These are phyloP conservation scores for Amazona vittata DNA, from an alignment of 2,113 vertebrate species.

Conservation along the genomic window DNA sequence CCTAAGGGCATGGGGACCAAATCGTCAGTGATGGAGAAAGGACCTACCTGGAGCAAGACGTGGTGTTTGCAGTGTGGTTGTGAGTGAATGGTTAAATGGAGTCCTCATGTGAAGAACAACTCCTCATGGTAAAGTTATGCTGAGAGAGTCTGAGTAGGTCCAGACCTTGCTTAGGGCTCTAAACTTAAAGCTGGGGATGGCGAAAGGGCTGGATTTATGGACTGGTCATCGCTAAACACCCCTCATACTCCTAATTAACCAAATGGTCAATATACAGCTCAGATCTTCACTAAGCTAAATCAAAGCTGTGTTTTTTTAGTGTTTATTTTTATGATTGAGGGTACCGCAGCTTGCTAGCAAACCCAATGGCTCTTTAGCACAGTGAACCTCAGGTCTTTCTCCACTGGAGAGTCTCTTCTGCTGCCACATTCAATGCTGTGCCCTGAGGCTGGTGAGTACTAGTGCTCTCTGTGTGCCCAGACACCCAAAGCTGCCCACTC, in stretches of 20 bases:
- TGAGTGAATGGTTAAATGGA: background rate
- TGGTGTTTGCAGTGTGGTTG: background rate
- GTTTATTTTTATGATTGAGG: background rate
- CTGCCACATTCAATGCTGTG: rapidly evolving
- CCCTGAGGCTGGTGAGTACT: background rate
- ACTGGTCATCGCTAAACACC: background rate
- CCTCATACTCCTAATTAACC: background rate
- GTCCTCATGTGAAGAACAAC: rapidly evolving
- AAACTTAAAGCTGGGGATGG: background rate
- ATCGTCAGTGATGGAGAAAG: background rate
- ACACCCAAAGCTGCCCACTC: rapidly evolving
- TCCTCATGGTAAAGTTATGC: background rate
- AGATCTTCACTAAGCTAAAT: background rate
- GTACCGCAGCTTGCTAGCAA: background rate
- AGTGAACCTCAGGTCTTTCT: background rate
- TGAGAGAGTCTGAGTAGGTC: background rate
- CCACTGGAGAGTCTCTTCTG: background rate
- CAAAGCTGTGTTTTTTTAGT: background rate
- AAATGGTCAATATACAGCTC: background rate
- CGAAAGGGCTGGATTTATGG: background rate
- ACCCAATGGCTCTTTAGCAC: background rate
- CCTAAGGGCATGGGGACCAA: background rate
- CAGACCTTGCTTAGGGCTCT: background rate
- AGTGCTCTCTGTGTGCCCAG: background rate
- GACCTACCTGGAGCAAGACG: rapidly evolving